Evolutionary conservation across 2,113 vertebrate genomes (phyloP).

Genomic region (Mormyrus iriodes): DNA sequence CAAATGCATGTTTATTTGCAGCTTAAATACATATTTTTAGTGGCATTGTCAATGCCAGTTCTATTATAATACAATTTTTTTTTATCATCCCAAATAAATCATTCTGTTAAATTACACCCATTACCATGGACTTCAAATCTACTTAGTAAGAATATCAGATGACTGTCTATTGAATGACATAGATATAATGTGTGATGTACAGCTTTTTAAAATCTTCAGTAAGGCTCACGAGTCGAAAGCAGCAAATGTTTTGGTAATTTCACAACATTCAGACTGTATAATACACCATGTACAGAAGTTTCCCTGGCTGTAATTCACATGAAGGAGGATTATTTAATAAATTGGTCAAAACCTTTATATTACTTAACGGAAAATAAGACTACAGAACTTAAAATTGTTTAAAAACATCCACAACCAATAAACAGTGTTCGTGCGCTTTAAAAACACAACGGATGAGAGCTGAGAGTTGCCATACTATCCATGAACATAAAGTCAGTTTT

Average conservation of each 20-base stretch:
- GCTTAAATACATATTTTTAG: neutral
- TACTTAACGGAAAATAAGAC: neutral
- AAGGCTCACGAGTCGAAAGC: neutral
- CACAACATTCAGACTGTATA: neutral
- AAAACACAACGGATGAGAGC: neutral
- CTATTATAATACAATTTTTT: neutral
- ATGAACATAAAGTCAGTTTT: neutral
- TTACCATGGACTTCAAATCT: neutral
- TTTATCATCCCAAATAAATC: neutral
- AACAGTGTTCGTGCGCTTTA: neutral
- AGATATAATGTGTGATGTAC: neutral
- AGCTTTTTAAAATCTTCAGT: neutral
- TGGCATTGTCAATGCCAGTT: neutral
- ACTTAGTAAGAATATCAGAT: neutral
- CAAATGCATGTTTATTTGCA: neutral
- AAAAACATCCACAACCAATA: neutral
- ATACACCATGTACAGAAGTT: neutral
- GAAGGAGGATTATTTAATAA: neutral
- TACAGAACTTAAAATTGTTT: neutral
- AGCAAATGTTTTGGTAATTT: neutral
- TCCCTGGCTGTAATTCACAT: neutral
- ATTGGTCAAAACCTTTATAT: neutral
- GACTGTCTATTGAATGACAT: neutral
- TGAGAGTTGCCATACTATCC: neutral
- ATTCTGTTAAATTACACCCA: neutral